These are phyloP conservation scores for Dilophus febrilis DNA, from an alignment of 2,888 invertebrate genomes.

Conservation along the genomic window DNA sequence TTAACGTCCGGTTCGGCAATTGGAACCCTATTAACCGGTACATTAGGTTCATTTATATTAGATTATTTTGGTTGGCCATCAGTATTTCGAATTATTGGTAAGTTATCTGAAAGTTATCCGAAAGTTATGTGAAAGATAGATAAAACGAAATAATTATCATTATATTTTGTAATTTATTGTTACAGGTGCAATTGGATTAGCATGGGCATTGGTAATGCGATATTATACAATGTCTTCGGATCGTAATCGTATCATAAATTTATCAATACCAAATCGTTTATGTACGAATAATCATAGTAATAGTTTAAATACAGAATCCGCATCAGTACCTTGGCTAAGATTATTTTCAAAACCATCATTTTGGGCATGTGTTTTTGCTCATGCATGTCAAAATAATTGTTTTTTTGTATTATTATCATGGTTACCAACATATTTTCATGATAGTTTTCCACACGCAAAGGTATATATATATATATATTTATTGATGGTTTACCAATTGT, in stretches of 20 bases:
- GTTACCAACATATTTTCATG: conserved; percentile 58
- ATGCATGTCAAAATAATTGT: conserved; percentile 54
- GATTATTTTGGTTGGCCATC: conserved; percentile 46
- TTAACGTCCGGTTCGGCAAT: conserved; percentile 42
- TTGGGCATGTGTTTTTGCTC: conserved; percentile 53
- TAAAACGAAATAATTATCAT: conserved; percentile 5
- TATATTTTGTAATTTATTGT: conserved; percentile 4
- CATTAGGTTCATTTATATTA: conserved; percentile 45
- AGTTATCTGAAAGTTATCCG: too few relatives aligned
- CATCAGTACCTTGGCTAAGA: conserved; percentile 42
- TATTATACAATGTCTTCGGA: conserved; percentile 33
- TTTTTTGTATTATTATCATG: conserved; percentile 54
- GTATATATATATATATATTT: conserved; percentile 12
- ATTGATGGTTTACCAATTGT: too few relatives aligned
- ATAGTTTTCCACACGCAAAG: conserved; percentile 47
- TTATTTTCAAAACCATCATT: conserved; percentile 41
- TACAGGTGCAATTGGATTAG: conserved; percentile 35
- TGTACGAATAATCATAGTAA: conserved; percentile 24
- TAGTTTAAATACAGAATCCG: too few relatives aligned
- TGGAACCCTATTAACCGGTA: conserved; percentile 48
- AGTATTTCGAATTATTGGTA: conserved; percentile 44
- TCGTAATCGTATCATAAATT: conserved; percentile 27
- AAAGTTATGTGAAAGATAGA: conserved; percentile 6
- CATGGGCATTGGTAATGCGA: conserved; percentile 39
- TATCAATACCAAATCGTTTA: conserved; percentile 24